A percentile compares a stretch with the other conserved stretches of the same genome.
phyloP scores from a whole-genome alignment of 2,113 vertebrate genomes.

The Sceloporus undulatus region DNA sequence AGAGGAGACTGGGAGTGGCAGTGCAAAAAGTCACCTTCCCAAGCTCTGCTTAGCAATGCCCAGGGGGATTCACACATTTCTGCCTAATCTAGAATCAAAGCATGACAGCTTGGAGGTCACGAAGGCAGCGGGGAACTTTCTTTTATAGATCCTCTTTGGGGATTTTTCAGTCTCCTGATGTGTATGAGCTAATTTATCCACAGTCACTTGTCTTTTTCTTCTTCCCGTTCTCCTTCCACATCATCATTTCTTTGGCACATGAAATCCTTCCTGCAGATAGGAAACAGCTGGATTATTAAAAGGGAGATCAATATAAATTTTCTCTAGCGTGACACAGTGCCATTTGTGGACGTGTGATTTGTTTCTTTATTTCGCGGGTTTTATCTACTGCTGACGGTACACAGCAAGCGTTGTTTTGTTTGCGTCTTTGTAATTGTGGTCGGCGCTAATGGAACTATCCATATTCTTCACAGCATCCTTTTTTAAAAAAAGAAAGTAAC shows the following conservation, averaged over 20 bases:
- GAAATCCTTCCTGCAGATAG: conserved; percentile 25
- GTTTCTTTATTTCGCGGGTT: neutral
- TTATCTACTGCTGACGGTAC: neutral
- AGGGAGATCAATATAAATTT: conserved; percentile 11
- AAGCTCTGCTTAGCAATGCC: neutral
- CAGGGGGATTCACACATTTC: conserved; percentile 21
- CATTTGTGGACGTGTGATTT: neutral
- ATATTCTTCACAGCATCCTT: neutral
- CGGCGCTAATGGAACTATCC: neutral
- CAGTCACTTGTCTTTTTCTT: conserved; percentile 37
- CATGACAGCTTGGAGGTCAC: conserved; percentile 11
- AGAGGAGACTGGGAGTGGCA: too few species aligned
- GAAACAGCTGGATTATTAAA: conserved; percentile 45
- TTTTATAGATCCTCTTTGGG: conserved; percentile 36
- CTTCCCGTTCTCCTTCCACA: neutral
- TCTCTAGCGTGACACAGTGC: neutral
- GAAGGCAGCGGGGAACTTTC: neutral
- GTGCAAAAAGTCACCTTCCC: too few species aligned
- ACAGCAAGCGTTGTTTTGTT: neutral
- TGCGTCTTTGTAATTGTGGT: neutral
- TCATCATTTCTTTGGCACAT: conserved; percentile 20
- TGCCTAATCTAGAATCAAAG: conserved; percentile 37
- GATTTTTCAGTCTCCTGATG: conserved; percentile 44
- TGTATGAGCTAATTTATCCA: conserved; percentile 43
- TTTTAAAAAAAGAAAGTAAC: neutral